Conservation (phyloP, 23 tunicate genomes). For the Phallusia fumigata region DNA sequence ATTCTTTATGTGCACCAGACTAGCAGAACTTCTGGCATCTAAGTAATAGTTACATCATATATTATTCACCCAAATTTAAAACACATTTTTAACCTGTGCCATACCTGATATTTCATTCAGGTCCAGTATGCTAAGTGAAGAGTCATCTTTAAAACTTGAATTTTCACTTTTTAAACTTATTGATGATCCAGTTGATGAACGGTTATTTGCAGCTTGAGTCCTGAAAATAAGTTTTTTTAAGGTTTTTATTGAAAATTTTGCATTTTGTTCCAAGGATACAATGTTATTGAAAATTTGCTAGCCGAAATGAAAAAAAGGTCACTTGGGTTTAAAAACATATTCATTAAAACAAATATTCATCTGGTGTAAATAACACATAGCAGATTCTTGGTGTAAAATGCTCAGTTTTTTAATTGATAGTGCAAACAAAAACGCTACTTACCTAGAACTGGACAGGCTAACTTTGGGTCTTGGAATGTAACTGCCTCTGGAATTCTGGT, state of each 20-base stretch:
- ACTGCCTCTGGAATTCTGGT: constrained; percentile 1
- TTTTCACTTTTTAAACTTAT: not conserved
- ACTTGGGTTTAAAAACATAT: no score
- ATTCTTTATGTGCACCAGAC: constrained; percentile 27
- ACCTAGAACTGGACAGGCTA: not conserved
- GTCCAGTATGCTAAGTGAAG: not conserved
- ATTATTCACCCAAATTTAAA: not conserved
- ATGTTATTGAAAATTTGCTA: no score
- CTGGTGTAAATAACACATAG: no score
- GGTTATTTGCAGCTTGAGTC: not conserved
- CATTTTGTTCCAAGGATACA: no score
- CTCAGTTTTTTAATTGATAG: no score
- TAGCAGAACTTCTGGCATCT: constrained; percentile 42
- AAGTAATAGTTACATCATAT: not conserved
- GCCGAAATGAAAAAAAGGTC: no score
- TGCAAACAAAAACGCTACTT: no score
- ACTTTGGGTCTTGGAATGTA: constrained; percentile 9
- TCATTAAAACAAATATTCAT: no score
- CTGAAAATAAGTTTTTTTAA: no score
- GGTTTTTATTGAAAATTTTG: no score
- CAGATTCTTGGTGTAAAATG: no score
- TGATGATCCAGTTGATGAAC: constrained; percentile 2
- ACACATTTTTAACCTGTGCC: not conserved
- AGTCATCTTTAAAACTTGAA: constrained; percentile 4
- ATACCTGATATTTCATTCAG: not conserved